phyloP scores from a whole-genome alignment of 2,113 vertebrate species.

The Uria lomvia region DNA sequence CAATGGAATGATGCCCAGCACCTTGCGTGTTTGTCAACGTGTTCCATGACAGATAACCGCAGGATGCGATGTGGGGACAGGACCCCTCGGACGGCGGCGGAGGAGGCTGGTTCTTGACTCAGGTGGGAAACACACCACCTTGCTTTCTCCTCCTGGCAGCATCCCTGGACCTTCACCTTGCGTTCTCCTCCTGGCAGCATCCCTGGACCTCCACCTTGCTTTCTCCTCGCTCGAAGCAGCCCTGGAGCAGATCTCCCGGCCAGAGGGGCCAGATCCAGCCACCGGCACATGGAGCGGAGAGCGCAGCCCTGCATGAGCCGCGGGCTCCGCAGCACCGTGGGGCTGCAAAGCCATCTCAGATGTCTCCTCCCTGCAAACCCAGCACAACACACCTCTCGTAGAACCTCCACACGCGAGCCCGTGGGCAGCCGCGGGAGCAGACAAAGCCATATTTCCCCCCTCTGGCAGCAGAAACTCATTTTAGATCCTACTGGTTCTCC shows the following conservation, averaged over 20 bases:
- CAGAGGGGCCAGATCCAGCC: not conserved
- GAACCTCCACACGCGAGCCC: not conserved
- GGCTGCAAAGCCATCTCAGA: not conserved
- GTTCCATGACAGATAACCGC: not conserved
- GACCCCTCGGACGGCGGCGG: fast-evolving
- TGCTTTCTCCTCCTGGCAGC: not conserved
- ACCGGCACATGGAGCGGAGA: fast-evolving
- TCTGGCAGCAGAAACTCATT: not conserved
- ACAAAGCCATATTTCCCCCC: not conserved
- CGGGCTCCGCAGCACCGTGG: fast-evolving
- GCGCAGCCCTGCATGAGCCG: not conserved
- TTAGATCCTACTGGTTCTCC: not conserved
- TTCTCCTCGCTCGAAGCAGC: not conserved
- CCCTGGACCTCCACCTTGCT: not conserved
- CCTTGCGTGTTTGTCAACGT: fast-evolving
- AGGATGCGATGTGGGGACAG: not conserved
- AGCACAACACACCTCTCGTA: fast-evolving
- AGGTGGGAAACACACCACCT: fast-evolving
- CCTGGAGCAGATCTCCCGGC: fast-evolving
- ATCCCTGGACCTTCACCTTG: not conserved
- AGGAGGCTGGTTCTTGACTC: not conserved
- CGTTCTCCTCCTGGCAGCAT: not conserved
- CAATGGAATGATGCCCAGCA: not conserved
- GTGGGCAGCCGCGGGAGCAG: not conserved
- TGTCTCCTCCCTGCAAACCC: not conserved